phyloP scores from a whole-genome alignment of 2,113 vertebrate genomes.

The Halichoerus grypus region DNA sequence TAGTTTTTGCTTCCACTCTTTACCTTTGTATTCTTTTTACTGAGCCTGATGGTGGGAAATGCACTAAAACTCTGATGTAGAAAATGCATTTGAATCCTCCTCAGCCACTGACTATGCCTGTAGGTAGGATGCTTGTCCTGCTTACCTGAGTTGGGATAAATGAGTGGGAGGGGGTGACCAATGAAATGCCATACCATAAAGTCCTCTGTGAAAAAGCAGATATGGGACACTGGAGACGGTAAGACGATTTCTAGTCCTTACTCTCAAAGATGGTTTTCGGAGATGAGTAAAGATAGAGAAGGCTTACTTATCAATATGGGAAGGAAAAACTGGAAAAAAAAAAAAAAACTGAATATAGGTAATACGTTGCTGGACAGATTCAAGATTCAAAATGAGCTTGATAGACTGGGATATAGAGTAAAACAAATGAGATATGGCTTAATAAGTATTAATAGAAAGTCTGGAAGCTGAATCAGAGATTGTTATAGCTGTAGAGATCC shows the following conservation, averaged over 20 bases:
- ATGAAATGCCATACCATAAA: not conserved
- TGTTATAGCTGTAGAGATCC: not conserved
- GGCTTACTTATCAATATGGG: not conserved
- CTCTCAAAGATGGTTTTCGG: slow-evolving; percentile 18
- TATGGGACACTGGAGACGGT: not conserved
- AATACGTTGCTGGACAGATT: not conserved
- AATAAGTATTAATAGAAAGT: not conserved
- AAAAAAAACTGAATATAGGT: not conserved
- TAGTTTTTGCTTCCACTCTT: not conserved
- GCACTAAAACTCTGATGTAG: not conserved
- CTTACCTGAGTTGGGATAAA: not conserved
- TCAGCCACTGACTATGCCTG: not conserved
- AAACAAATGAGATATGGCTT: not conserved
- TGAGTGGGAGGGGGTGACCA: not conserved
- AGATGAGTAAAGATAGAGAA: not conserved
- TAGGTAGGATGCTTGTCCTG: not conserved
- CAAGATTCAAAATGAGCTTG: slow-evolving; percentile 32
- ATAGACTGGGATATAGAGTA: not conserved
- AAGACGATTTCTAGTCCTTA: not conserved
- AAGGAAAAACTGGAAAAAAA: not conserved
- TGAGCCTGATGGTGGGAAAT: not conserved
- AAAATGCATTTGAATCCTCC: not conserved
- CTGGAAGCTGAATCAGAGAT: not conserved
- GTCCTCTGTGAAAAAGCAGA: not conserved
- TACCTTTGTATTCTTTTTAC: not conserved